These are phyloP conservation scores for Holothuria scabra DNA, from an alignment of 53 echinoderm and acorn worm species.

Conservation along the genomic window DNA sequence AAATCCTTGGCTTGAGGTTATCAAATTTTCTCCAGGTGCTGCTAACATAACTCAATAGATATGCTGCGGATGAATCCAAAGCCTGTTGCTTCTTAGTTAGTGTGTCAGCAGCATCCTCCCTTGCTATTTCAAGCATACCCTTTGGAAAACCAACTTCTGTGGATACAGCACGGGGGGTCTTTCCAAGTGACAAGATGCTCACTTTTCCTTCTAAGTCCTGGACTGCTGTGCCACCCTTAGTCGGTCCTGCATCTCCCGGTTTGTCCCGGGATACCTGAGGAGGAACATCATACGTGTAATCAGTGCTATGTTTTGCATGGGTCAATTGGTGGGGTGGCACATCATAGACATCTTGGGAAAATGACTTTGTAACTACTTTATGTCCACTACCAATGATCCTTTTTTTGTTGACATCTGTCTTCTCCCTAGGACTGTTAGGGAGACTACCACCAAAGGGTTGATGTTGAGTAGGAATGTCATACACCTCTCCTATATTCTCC, in stretches of 20 bases:
- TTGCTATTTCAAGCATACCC: slow-evolving; percentile 67
- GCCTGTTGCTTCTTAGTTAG: slow-evolving; percentile 82
- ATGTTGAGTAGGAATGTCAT: slow-evolving; percentile 59
- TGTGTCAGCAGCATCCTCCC: slow-evolving; percentile 90
- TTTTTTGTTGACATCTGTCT: slow-evolving; percentile 3
- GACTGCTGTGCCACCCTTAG: slow-evolving; percentile 49
- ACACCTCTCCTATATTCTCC: slow-evolving; percentile 48
- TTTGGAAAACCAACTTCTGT: slow-evolving; percentile 47
- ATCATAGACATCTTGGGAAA: slow-evolving; percentile 79
- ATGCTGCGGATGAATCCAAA: slow-evolving; percentile 80
- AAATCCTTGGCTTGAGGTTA: slow-evolving; percentile 72
- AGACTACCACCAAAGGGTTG: slow-evolving; percentile 30
- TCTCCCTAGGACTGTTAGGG: slow-evolving; percentile 46
- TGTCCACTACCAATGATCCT: slow-evolving; percentile 11
- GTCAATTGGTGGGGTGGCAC: slow-evolving; percentile 63
- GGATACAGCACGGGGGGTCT: background rate
- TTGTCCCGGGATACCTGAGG: slow-evolving; percentile 91
- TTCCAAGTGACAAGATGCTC: slow-evolving; percentile 24
- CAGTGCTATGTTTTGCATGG: slow-evolving; percentile 48
- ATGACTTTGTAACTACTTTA: slow-evolving; percentile 28
- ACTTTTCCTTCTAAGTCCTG: slow-evolving; percentile 55
- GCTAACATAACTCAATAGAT: slow-evolving; percentile 95
- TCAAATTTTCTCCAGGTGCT: slow-evolving; percentile 86
- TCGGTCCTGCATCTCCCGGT: slow-evolving; percentile 55
- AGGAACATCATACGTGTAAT: slow-evolving; percentile 95